Conservation (phyloP, 2,888 invertebrate genomes). For the Chymomyza amoena region DNA sequence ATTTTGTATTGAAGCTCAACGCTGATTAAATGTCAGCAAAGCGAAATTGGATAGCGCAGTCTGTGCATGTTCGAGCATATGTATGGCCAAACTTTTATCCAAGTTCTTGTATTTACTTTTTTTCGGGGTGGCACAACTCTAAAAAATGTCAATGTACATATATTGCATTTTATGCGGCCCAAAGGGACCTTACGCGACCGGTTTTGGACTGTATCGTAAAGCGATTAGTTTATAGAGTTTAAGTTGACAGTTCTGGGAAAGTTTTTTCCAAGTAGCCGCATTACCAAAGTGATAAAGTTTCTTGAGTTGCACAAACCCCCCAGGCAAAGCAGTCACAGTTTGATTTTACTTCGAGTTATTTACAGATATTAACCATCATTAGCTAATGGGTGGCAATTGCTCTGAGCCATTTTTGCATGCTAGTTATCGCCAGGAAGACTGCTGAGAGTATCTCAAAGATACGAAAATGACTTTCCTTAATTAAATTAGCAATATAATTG, state of each 20-base stretch:
- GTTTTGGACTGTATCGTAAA: not conserved
- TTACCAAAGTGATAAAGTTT: not conserved
- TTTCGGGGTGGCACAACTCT: not conserved
- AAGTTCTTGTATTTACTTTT: not conserved
- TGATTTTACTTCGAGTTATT: not conserved
- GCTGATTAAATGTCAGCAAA: slow-evolving; percentile 44
- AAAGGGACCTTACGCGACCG: not conserved
- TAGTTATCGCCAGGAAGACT: no score
- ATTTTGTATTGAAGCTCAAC: not conserved
- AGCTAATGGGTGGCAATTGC: not conserved
- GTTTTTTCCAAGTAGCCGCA: not conserved
- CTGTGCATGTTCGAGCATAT: not conserved
- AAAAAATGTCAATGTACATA: not conserved
- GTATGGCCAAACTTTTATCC: not conserved
- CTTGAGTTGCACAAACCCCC: not conserved
- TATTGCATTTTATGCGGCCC: slow-evolving; percentile 2
- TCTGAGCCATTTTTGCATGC: not conserved
- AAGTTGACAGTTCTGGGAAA: not conserved
- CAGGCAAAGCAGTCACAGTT: not conserved
- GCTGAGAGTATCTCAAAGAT: not conserved
- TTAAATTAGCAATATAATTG: not conserved
- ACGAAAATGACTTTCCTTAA: not conserved
- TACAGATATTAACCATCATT: not conserved
- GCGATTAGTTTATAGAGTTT: not conserved
- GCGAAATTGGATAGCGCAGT: slow-evolving; percentile 16